phyloP scores from a whole-genome alignment of 1,140 invertebrate species.

The Nomia melanderi region DNA sequence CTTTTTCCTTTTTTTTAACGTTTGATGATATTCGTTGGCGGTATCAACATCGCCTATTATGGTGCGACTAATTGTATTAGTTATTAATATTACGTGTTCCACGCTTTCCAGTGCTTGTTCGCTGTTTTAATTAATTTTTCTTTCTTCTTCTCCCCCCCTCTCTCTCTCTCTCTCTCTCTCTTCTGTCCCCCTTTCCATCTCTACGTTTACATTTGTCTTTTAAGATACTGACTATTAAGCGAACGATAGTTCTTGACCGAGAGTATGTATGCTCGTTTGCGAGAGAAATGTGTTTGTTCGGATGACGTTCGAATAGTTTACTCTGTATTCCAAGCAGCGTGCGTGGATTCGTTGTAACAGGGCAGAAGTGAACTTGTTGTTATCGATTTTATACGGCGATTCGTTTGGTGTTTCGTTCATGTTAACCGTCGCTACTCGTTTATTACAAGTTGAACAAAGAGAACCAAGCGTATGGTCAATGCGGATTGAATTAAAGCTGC shows the following conservation, averaged over 20 bases:
- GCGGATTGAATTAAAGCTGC: slow-evolving; percentile 2
- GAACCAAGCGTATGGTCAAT: slow-evolving; percentile 36
- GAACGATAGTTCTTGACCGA: neutral
- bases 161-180: neutral
- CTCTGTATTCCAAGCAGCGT: neutral
- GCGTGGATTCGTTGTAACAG: neutral
- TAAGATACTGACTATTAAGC: neutral
- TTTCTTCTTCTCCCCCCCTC: neutral
- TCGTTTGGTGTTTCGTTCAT: slow-evolving; percentile 8
- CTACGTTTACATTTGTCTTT: too few relatives aligned
- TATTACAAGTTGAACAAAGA: slow-evolving; percentile 65
- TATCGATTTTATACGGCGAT: neutral
- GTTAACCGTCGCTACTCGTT: slow-evolving; percentile 50
- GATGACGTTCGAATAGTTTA: neutral
- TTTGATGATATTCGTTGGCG: neutral
- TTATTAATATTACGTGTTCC: slow-evolving; percentile 18
- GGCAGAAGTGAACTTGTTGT: neutral
- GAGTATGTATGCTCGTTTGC: neutral
- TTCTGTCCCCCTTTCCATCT: neutral
- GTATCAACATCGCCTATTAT: neutral
- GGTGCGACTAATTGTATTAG: slow-evolving; percentile 9
- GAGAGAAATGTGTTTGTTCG: neutral
- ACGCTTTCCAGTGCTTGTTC: slow-evolving; percentile 11
- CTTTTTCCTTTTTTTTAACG: neutral
- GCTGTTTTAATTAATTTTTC: slow-evolving; percentile 9